Evolutionary conservation across 1,140 invertebrate genomes (phyloP).

Genomic region (Drosophila navojoa): DNA sequence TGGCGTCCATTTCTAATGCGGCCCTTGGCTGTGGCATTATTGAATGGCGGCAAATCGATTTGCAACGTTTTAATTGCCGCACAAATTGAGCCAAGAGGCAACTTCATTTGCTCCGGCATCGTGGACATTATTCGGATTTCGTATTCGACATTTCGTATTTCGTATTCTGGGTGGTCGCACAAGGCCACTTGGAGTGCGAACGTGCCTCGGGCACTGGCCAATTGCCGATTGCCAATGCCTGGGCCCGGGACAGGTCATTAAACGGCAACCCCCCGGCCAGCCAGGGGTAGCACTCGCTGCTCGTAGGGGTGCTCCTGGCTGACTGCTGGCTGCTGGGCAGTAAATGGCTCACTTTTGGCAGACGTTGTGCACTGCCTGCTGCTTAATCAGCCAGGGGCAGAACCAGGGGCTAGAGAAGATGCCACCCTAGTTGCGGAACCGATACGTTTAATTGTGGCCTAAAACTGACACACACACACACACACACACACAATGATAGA

Average conservation of each 20-base stretch:
- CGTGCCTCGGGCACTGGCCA: conserved; percentile 40
- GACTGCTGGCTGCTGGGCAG: conserved; percentile 47
- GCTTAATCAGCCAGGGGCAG: conserved; percentile 44
- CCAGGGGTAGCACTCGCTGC: conserved; percentile 18
- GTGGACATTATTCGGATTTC: not conserved
- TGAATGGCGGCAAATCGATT: conserved; percentile 73
- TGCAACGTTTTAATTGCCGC: conserved; percentile 79
- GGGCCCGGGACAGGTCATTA: conserved; percentile 17
- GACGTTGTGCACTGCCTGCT: conserved; percentile 64
- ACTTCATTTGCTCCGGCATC: conserved; percentile 42
- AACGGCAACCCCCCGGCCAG: conserved; percentile 11
- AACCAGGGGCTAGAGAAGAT: conserved; percentile 29
- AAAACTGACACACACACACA: conserved; percentile 55
- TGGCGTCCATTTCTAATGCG: conserved; percentile 34
- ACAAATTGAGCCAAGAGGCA: conserved; percentile 52
- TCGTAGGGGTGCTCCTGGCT: conserved; percentile 45
- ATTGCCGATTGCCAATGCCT: not conserved
- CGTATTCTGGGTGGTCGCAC: conserved; percentile 55
- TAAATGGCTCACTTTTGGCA: conserved; percentile 79
- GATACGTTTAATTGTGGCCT: conserved; percentile 79
- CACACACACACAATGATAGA: conserved; percentile 30
- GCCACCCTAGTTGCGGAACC: conserved; percentile 82
- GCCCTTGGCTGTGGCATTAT: conserved; percentile 32
- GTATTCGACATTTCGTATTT: not conserved
- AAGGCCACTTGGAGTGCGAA: conserved; percentile 59